A percentile compares a stretch with the other conserved stretches of the same genome.
phyloP scores from a whole-genome alignment of 2,888 invertebrate genomes.

The Lycocerus yunnanus region DNA sequence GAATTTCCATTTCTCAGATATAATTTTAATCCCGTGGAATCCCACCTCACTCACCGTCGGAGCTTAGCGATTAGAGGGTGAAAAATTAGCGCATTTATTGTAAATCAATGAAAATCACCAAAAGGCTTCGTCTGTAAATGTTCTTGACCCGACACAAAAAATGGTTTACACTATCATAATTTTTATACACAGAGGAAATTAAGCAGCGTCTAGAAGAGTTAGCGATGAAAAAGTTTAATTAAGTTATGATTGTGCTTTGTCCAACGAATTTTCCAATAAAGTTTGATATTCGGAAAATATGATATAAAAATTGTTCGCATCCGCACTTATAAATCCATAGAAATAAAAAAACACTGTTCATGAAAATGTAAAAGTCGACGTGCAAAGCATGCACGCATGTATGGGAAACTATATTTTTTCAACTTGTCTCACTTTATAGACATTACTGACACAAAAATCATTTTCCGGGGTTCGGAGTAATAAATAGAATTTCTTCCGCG shows the following conservation, averaged over 20 bases:
- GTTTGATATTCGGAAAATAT: not conserved
- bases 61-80: too few species aligned
- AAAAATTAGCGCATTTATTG: too few species aligned
- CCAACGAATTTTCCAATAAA: not conserved
- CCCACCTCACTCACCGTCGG: too few species aligned
- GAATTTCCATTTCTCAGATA: too few species aligned
- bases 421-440: not conserved
- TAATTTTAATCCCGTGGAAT: too few species aligned
- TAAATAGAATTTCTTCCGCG: not conserved
- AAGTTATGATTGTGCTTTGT: not conserved
- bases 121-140: too few species aligned
- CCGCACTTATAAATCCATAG: not conserved
- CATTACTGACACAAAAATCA: not conserved
- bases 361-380: not conserved
- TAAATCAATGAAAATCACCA: too few species aligned
- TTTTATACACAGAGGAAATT: too few species aligned
- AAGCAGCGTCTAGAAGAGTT: too few species aligned
- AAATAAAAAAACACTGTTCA: not conserved
- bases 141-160: too few species aligned
- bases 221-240: too few species aligned
- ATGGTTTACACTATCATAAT: too few species aligned
- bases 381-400: not conserved
- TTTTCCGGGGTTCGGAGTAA: not conserved
- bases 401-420: not conserved
- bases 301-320: not conserved